phyloP scores from a whole-genome alignment of 2,888 invertebrate genomes.

The Drosophila acutilabella region DNA sequence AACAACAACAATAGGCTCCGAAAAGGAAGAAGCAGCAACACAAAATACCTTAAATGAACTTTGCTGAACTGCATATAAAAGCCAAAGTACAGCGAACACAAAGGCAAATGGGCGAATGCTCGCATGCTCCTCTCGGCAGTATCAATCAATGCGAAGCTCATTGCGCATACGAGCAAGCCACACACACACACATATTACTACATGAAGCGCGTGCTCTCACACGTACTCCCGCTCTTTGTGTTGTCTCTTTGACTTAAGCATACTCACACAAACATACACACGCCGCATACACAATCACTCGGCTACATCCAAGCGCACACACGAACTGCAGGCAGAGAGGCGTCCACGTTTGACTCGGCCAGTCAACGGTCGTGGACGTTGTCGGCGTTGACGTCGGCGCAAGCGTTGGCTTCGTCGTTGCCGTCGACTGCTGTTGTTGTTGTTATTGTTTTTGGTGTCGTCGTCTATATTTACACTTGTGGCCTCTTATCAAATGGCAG shows the following conservation, averaged over 20 bases:
- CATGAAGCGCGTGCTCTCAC: constrained; percentile 13
- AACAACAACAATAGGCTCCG: constrained; percentile 22
- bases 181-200: too few relatives aligned
- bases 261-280: not conserved
- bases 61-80: constrained; percentile 64
- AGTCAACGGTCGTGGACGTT: constrained; percentile 79
- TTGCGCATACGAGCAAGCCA: constrained; percentile 56
- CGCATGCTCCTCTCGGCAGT: constrained; percentile 21
- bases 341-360: constrained; percentile 62
- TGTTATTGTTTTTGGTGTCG: constrained; percentile 54
- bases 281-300: not conserved
- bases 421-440: constrained; percentile 31
- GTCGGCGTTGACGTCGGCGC: constrained; percentile 34
- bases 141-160: constrained; percentile 63
- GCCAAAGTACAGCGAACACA: constrained; percentile 71
- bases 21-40: not conserved
- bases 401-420: constrained; percentile 15
- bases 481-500: constrained; percentile 82
- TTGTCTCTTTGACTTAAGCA: constrained; percentile 41
- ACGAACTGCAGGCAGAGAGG: constrained; percentile 25
- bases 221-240: not conserved
- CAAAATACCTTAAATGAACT: constrained; percentile 54
- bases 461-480: constrained; percentile 82
- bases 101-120: constrained; percentile 55
- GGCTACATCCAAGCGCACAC: constrained; percentile 3